Evolutionary conservation across 2,797 vertebrate species (phyloP).

Genomic region (Mormyrops boulengeri): DNA sequence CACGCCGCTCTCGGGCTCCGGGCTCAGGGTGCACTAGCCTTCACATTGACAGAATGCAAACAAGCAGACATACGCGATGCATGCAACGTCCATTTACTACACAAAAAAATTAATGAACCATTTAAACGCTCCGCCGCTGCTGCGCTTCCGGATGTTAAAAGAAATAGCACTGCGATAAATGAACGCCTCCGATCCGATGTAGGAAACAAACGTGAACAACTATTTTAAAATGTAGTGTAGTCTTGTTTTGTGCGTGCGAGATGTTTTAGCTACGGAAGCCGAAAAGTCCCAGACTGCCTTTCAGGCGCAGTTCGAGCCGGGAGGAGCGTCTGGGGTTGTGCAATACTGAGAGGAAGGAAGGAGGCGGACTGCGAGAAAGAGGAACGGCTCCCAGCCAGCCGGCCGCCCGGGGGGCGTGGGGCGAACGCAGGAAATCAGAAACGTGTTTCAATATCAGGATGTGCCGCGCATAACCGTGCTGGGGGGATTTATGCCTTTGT

Average conservation of each 20-base stretch:
- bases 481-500: background rate
- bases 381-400: background rate
- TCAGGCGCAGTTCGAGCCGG: background rate
- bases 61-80: slow-evolving; percentile 23
- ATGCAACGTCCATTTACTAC: slow-evolving; percentile 21
- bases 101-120: slow-evolving; percentile 24
- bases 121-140: slow-evolving; percentile 19
- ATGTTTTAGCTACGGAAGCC: slow-evolving; percentile 45
- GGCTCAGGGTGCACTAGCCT: background rate
- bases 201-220: slow-evolving; percentile 18
- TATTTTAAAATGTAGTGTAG: slow-evolving; percentile 31
- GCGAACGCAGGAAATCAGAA: background rate
- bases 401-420: background rate
- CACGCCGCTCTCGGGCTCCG: background rate
- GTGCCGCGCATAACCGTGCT: background rate
- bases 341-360: slow-evolving; percentile 9
- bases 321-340: slow-evolving; percentile 15
- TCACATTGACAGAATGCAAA: background rate
- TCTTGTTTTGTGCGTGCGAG: slow-evolving; percentile 22
- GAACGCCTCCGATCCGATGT: background rate
- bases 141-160: slow-evolving; percentile 14
- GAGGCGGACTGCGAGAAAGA: background rate
- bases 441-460: background rate
- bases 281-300: slow-evolving; percentile 21
- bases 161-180: background rate